phyloP scores from a whole-genome alignment of 1,140 invertebrate species.

The roundworm (Caenorhabditis elegans) region DNA sequence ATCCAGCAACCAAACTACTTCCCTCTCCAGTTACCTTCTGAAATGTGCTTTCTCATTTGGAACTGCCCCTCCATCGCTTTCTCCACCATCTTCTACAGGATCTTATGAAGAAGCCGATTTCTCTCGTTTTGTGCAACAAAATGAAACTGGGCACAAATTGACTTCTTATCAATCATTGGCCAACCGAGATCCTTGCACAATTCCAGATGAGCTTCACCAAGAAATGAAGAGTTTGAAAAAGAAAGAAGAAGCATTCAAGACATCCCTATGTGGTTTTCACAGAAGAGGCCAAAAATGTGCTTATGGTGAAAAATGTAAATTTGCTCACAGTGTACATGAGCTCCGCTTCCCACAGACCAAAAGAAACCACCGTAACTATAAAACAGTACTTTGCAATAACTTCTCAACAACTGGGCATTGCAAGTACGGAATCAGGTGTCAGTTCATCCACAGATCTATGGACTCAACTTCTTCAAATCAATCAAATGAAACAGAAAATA shows the following conservation, averaged over 20 bases:
- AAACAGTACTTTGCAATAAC: constrained; percentile 37
- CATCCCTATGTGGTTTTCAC: constrained; percentile 92
- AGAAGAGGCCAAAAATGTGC: constrained; percentile 93
- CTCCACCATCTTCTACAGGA: no score
- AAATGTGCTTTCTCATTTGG: no score
- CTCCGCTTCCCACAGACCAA: constrained; percentile 71
- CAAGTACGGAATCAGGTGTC: constrained; percentile 13
- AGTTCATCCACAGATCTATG: constrained; percentile 23
- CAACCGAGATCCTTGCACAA: background rate
- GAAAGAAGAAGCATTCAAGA: constrained; percentile 77
- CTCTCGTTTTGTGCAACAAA: no score
- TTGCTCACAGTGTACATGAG: constrained; percentile 89
- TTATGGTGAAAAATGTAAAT: constrained; percentile 97
- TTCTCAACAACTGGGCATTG: constrained; percentile 16
- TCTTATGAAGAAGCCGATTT: no score
- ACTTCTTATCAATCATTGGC: no score
- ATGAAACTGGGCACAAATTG: no score
- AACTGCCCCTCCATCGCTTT: no score
- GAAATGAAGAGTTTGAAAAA: background rate
- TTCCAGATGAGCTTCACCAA: background rate
- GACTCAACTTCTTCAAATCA: background rate
- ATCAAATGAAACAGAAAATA: background rate
- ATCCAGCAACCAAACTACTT: no score
- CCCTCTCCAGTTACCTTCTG: no score
- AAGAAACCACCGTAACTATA: constrained; percentile 34